Base-by-base conservation (phyloP, 2,888 invertebrate species). In the Oligia latruncula region DNA sequence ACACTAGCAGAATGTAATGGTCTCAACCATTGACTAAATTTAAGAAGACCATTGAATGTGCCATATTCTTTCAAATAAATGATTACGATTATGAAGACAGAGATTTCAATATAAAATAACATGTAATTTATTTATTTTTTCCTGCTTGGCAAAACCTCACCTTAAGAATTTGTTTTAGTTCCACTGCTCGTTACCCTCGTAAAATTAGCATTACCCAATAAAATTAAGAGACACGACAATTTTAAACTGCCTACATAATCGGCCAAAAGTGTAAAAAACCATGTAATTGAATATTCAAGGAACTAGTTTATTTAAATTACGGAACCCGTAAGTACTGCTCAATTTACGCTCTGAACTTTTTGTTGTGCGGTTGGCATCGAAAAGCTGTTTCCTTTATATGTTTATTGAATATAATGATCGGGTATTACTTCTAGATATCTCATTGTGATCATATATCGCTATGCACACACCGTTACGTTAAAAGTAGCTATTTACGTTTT, bases 351-450 rank as follows among this genome's bases (percentile, higher is more conserved):
- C 74, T 46, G 52, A 64, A 43, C 73, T 88, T 89, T 88, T 89
- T 88, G 80, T 73, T 35, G n/a, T 67, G 64, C 43, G 77, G 88
- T 82, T 75, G 83, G 84, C 85, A 80, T 78, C 80, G 76, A 84
- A 84, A 90, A 86, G 85, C 74, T 86, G 85, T 89, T 91, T 90
- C 91, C 90, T 90, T 90, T 89, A 88, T 87, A 89, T 91, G 89
- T 91, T 93, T 92, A 91, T 91, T 91, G 89, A 89, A 89, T 88
- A 87, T 90, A 92, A 93, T 92, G 90, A 92, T 89, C 86, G 83
- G 88, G 78, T 89, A 86, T 88, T 87, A 85, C 83, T 81, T 83
- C 81, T 84, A 78, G 74, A 87, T 88, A 71, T 81, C 80, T 83
- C 67, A 87, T 90, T 85, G 86, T 80, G 75, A 80, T 76, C 74